phyloP scores from a whole-genome alignment of 2,888 invertebrate genomes.

The Nephrotoma appendiculata region DNA sequence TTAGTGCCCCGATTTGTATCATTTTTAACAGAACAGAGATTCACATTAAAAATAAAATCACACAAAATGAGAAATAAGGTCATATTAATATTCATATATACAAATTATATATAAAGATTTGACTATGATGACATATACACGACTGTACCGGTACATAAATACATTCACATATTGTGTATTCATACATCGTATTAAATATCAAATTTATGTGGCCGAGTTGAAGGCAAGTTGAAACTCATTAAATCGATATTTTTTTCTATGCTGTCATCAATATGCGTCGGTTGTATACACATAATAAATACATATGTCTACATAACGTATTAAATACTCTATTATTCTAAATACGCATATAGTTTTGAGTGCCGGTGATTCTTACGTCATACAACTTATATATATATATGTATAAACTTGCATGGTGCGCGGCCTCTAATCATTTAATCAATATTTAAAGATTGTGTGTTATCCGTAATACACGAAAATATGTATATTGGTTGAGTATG shows the following conservation, averaged over 20 bases:
- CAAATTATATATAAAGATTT: neutral
- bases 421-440: neutral
- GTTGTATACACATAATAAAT: neutral
- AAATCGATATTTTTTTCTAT: neutral
- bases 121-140: neutral
- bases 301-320: too few relatives aligned
- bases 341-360: neutral
- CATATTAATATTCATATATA: neutral
- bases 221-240: neutral
- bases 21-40: neutral
- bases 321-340: too few relatives aligned
- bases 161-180: too few relatives aligned
- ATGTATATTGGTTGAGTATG: too few relatives aligned
- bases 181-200: neutral
- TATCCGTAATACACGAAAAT: neutral
- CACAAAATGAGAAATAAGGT: neutral
- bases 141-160: neutral
- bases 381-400: too few relatives aligned
- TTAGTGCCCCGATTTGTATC: neutral
- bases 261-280: neutral
- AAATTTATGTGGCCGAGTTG: neutral
- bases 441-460: neutral
- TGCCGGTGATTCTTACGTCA: neutral
- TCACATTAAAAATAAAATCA: neutral
- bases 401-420: neutral